phyloP scores from a whole-genome alignment of 30 jellyfish, hydroid and myxozoan species.

The Aurelia sp. region DNA sequence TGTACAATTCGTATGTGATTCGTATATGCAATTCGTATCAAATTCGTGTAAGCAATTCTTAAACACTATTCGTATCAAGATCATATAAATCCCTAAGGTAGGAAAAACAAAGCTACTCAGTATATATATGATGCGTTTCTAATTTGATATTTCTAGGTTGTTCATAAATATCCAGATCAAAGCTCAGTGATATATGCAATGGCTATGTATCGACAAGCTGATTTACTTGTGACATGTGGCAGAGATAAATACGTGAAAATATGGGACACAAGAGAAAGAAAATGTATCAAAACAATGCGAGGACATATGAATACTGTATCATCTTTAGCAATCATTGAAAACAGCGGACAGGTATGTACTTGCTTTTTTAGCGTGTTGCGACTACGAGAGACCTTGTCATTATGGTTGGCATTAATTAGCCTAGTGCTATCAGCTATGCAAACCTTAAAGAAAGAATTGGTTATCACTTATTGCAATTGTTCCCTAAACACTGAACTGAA shows the following conservation, averaged over 20 bases:
- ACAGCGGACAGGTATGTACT: constrained; percentile 76
- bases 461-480: no score
- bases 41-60: no score
- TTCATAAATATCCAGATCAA: constrained; percentile 83
- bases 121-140: background rate
- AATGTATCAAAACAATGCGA: constrained; percentile 82
- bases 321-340: constrained; percentile 72
- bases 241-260: constrained; percentile 89
- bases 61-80: no score
- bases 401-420: no score
- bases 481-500: no score
- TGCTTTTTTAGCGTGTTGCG: no score
- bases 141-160: constrained; percentile 47
- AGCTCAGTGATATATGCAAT: constrained; percentile 86
- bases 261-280: constrained; percentile 87
- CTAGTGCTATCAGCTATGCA: no score
- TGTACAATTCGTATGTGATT: no score
- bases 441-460: no score
- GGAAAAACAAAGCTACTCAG: background rate
- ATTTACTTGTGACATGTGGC: constrained; percentile 85
- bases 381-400: no score
- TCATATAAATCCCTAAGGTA: no score
- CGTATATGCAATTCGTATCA: no score
- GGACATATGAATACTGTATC: constrained; percentile 97
- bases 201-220: constrained; percentile 82